Evolutionary conservation across 2,797 vertebrate species (phyloP).

Genomic region (Sparidentex hasta): DNA sequence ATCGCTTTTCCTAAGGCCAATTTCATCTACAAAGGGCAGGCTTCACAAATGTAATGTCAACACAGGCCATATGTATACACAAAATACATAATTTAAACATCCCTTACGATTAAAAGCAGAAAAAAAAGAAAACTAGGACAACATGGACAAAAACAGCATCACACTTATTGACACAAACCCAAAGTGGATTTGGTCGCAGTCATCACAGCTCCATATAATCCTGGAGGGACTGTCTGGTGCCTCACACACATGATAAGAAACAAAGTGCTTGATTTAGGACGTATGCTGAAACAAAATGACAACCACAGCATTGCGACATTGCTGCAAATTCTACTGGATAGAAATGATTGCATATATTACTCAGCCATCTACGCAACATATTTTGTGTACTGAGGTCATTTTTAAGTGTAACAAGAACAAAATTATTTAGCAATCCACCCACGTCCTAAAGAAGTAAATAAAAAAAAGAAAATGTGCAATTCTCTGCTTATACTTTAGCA

Average conservation of each 20-base stretch:
- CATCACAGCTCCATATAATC: conserved; percentile 20
- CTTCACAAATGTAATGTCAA: conserved; percentile 13
- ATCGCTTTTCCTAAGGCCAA: neutral
- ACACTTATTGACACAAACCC: conserved; percentile 49
- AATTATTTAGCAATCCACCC: conserved; percentile 26
- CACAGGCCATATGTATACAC: conserved; percentile 19
- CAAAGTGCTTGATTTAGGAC: conserved; percentile 69
- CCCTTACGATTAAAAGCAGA: conserved; percentile 9
- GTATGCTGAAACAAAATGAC: conserved; percentile 35
- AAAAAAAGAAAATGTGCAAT: conserved; percentile 74
- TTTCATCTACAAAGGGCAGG: neutral
- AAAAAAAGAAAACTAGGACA: neutral
- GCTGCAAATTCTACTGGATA: conserved; percentile 38
- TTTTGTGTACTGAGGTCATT: conserved; percentile 52
- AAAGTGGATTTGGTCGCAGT: conserved; percentile 47
- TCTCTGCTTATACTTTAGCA: conserved; percentile 52
- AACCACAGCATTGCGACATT: conserved; percentile 42
- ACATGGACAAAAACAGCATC: conserved; percentile 16
- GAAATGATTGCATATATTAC: conserved; percentile 74
- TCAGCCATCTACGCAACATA: conserved; percentile 48
- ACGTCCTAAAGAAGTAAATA: conserved; percentile 35
- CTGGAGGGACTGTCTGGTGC: conserved; percentile 22
- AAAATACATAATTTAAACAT: neutral
- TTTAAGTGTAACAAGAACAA: conserved; percentile 47
- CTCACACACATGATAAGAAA: conserved; percentile 40